These are phyloP conservation scores for Agapornis canus DNA, from an alignment of 2,797 vertebrate species.

Conservation along the genomic window DNA sequence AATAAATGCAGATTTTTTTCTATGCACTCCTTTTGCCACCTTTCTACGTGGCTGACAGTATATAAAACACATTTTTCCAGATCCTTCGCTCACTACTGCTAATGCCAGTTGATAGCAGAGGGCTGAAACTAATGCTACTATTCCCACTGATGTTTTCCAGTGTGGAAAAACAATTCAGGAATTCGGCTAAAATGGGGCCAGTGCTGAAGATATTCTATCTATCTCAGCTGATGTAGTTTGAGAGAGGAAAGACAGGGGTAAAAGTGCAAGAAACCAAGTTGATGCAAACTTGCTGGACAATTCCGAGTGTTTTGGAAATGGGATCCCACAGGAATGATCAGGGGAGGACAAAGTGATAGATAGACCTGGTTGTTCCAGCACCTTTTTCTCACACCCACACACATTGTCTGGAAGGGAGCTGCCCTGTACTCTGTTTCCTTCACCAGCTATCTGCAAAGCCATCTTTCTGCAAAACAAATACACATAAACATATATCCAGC, in stretches of 20 bases:
- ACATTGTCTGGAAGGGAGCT: neutral
- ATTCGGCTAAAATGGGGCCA: neutral
- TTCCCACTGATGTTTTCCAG: neutral
- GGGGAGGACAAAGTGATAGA: neutral
- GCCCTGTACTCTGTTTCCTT: neutral
- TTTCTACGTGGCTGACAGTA: constrained; percentile 66
- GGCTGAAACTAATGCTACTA: neutral
- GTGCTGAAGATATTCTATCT: neutral
- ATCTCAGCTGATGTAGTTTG: neutral
- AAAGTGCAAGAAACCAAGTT: neutral
- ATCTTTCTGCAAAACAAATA: constrained; percentile 2
- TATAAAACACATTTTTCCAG: constrained; percentile 39
- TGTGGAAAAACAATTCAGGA: neutral
- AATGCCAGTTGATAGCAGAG: neutral
- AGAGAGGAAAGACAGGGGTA: fast-evolving
- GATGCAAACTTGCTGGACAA: neutral
- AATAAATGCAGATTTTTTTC: constrained; percentile 77
- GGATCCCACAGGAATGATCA: neutral
- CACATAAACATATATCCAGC: neutral
- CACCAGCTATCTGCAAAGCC: neutral
- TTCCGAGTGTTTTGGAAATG: neutral
- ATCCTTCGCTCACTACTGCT: neutral
- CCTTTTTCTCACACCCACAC: neutral
- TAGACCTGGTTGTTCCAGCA: neutral
- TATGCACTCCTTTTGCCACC: constrained; percentile 67